phyloP scores from a whole-genome alignment of 2,113 vertebrate genomes.

The Solea senegalensis region DNA sequence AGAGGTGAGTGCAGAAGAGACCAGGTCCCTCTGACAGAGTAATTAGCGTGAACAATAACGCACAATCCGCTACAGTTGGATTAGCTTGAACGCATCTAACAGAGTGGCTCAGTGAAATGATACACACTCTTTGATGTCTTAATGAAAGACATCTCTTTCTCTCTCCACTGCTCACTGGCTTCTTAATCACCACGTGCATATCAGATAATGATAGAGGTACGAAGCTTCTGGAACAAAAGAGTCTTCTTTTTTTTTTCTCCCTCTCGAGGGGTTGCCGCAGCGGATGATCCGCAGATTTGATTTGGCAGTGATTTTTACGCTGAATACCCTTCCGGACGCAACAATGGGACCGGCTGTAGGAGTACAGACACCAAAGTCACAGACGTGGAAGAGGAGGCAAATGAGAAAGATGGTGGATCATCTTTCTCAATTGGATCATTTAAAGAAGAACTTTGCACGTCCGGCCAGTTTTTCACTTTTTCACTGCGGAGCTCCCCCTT shows the following conservation, averaged over 20 bases:
- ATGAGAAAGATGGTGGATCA: too few species aligned
- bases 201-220: conserved; percentile 45
- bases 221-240: conserved; percentile 9
- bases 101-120: conserved; percentile 61
- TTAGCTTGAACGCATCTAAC: conserved; percentile 65
- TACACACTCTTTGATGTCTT: conserved; percentile 71
- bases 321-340: too few species aligned
- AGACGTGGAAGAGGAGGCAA: too few species aligned
- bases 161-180: conserved; percentile 36
- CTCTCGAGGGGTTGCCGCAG: not conserved
- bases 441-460: too few species aligned
- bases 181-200: conserved; percentile 37
- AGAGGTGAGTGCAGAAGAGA: conserved; percentile 38
- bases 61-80: conserved; percentile 63
- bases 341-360: too few species aligned
- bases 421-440: too few species aligned
- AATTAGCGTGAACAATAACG: conserved; percentile 73
- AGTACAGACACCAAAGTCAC: too few species aligned
- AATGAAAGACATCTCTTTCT: conserved; percentile 55
- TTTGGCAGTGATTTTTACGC: too few species aligned
- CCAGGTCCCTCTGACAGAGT: conserved; percentile 47
- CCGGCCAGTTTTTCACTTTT: too few species aligned
- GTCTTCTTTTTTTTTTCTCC: too few species aligned
- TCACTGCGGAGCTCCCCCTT: too few species aligned
- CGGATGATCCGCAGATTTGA: too few species aligned